Evolutionary conservation across 2,113 vertebrate genomes (phyloP).

Genomic region (Mastomys natalensis): DNA sequence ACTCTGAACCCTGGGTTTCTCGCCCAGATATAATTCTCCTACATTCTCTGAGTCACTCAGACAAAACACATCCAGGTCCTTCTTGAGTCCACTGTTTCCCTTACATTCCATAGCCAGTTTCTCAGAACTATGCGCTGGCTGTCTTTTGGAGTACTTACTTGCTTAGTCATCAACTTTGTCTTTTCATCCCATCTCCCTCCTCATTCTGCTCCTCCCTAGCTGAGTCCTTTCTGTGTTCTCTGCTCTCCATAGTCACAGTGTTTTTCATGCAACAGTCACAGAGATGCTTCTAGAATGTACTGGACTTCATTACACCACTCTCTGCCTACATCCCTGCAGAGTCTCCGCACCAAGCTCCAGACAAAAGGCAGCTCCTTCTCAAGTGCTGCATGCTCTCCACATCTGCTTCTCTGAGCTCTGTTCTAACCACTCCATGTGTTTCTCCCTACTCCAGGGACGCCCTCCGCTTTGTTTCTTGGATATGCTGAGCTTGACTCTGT

Average conservation of each 20-base stretch:
- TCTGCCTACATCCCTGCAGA: not conserved
- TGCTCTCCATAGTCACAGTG: rapidly evolving
- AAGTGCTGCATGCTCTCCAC: not conserved
- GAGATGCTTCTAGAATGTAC: not conserved
- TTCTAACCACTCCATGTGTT: not conserved
- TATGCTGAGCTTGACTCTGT: not conserved
- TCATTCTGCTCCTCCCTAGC: not conserved
- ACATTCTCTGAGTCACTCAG: not conserved
- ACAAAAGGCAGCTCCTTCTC: not conserved
- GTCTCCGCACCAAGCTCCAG: not conserved
- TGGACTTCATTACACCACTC: not conserved
- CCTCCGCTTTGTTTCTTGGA: not conserved
- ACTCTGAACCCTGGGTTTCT: not conserved
- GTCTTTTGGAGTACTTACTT: not conserved
- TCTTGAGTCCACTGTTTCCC: no score
- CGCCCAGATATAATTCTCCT: not conserved
- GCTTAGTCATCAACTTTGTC: not conserved
- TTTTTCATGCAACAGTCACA: not conserved
- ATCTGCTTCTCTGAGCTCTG: not conserved
- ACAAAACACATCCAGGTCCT: not conserved
- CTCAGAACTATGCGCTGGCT: not conserved
- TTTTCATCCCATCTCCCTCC: not conserved
- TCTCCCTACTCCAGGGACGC: not conserved
- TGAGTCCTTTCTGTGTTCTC: not conserved
- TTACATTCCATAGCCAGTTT: not conserved